These are phyloP conservation scores for Chelonus insularis DNA, from an alignment of 1,140 invertebrate genomes.

Conservation along the genomic window DNA sequence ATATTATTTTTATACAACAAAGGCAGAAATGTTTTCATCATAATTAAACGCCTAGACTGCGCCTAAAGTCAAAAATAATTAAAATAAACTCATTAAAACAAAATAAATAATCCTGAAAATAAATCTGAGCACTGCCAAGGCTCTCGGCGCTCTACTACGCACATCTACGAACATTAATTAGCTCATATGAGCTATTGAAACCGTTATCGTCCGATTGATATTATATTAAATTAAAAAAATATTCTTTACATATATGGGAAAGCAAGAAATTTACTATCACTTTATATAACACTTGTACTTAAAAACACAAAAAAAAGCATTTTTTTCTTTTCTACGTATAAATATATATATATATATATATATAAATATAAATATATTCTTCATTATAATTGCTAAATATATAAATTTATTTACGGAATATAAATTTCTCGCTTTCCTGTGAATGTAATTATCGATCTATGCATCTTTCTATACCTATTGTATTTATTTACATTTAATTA, in stretches of 20 bases:
- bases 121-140: conserved; percentile 5
- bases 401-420: neutral
- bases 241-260: neutral
- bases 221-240: conserved; percentile 22
- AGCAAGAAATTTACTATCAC: conserved; percentile 29
- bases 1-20: conserved; percentile 6
- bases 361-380: neutral
- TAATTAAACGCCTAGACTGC: neutral
- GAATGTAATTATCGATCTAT: conserved; percentile 19
- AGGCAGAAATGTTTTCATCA: neutral
- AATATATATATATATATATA: conserved; percentile 2
- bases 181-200: neutral
- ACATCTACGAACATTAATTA: neutral
- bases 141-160: conserved; percentile 12
- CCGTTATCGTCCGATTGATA: conserved; percentile 24
- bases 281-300: conserved; percentile 39
- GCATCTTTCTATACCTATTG: conserved; percentile 38
- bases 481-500: conserved; percentile 48
- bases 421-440: neutral
- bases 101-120: neutral
- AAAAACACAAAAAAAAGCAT: conserved; percentile 29
- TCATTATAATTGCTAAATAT: neutral
- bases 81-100: neutral
- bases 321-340: no score
- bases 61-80: conserved; percentile 4